Conservation (phyloP, 2,113 vertebrate genomes). For the human (Homo sapiens) region GRCh38 chr13:61144001-61144500, state of each 20-base stretch:
- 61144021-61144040: neutral
- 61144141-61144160: neutral
- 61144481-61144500: neutral
- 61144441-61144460: neutral
- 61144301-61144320: neutral
- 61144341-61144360: neutral
- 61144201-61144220: neutral
- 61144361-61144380: neutral
- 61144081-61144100: neutral
- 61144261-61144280: neutral
- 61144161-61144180: neutral
- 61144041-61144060: neutral
- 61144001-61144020: neutral
- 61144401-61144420: neutral
- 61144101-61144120: neutral
- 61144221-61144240: neutral
- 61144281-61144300: neutral
- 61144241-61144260: neutral
- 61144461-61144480: neutral
- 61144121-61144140: neutral
- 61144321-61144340: neutral
- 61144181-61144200: neutral
- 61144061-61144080: neutral
- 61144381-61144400: neutral
- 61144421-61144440: neutral